Base-by-base conservation (phyloP, 2,113 vertebrate genomes). In the Ivindomyrus marchei region DNA sequence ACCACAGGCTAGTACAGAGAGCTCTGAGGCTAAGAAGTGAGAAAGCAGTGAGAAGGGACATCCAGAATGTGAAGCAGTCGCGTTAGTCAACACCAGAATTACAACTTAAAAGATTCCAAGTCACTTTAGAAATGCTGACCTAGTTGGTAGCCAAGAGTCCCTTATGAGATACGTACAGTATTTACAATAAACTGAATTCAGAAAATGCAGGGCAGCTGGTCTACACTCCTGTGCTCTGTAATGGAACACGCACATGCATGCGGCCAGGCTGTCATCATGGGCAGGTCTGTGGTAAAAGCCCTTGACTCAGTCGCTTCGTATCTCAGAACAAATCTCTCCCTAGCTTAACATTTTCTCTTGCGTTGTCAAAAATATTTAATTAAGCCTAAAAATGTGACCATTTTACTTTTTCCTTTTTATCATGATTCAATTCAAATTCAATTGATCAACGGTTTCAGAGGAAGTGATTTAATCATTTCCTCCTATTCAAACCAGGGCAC, bases 181-280 rank as follows among this genome's bases (percentile, higher is more conserved):
- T 53, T 83, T 89, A 89, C 46, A 89, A 89, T 70, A 85, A 89
- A 77, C 56, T 49, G 58, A 89, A 46, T 17, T 19, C 11, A 50
- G 62, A 27, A 8, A 27, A 31, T 19, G 15, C 6, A 24, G 50
- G 21, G 24, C 24, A 85, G 42, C 62, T 24, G 42, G 89, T 42
- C 10, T 2, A 77, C 50, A 17, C 10, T 84, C 31, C 21, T 15
- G n/a, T n/a, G 11, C 74, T 5, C 50, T 46, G 13, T 36, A 58
- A 66, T 49, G 88, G 49, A 80, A 42, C 4, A 39, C 3, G 11
- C 66, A 3, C 62, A 24, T 24, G 7, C 24, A n/a, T n/a, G 58
- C 2, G 8, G 58, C 46, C 15, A 9, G 10, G n/a, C 24, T 19
- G 42, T 21, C 50, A 52, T 36, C 85, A 27, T 8, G 7, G n/a